Evolutionary conservation across 53 echinoderm and acorn worm genomes (phyloP).

Genomic region (Glandiceps talaboti): DNA sequence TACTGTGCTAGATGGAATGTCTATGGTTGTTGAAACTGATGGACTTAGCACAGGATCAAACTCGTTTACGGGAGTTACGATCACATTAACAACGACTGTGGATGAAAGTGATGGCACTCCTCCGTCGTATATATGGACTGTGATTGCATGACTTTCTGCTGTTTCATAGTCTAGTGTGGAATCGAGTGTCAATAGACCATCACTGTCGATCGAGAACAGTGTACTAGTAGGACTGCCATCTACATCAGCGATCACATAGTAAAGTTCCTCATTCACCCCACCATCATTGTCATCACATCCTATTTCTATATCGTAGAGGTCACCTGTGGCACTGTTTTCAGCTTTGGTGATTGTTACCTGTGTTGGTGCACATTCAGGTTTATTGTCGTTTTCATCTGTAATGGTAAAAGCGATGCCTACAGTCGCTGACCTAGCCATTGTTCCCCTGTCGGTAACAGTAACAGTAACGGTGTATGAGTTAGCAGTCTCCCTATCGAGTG

Average conservation of each 20-base stretch:
- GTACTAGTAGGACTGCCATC: not conserved
- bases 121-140: not conserved
- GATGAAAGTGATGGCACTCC: not conserved
- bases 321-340: constrained; percentile 20
- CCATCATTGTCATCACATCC: constrained; percentile 27
- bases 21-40: not conserved
- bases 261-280: constrained; percentile 71
- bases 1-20: not conserved
- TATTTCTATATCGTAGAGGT: constrained; percentile 5
- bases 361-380: constrained; percentile 34
- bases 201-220: not conserved
- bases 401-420: constrained; percentile 41
- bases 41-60: not conserved
- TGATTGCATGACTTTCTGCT: not conserved
- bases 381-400: constrained; percentile 83
- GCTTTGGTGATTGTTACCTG: constrained; percentile 48
- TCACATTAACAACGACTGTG: not conserved
- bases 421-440: constrained; percentile 34
- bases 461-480: constrained; percentile 55
- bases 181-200: not conserved
- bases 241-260: constrained; percentile 69
- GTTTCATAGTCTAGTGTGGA: not conserved
- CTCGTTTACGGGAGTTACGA: not conserved
- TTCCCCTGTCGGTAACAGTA: constrained; percentile 62
- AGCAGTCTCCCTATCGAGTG: constrained; percentile 57